Base-by-base conservation (phyloP, 2,113 vertebrate species). In the Ailurus styani region DNA sequence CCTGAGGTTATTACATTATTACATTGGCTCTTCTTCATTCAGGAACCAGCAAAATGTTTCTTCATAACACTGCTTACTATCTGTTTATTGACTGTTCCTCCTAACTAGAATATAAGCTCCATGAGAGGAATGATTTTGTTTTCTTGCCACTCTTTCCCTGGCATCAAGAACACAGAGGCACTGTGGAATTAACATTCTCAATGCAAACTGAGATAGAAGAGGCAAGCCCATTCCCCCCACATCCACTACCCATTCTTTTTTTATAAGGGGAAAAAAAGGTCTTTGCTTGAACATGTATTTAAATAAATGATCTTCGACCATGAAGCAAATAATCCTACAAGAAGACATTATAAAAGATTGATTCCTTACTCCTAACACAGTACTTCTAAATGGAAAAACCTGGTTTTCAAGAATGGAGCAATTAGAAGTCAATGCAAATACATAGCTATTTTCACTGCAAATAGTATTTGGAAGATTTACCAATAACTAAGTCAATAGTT, bases 351-450 rank as follows among this genome's bases (percentile, higher is more conserved):
- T 89, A 91, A 82, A 91, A 91, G 25, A 82, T 37, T 93, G 92
- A 96, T 78, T 96, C 54, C 84, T 96, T 81, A 78, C n/a, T 93
- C 18, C 21, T 84, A 91, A 95, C 83, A 96, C 6, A 89, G 66
- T 91, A 90, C 52, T 91, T 96, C 42, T 96, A 97, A 97, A 93
- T 91, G 62, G 73, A 84, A 92, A 96, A 72, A 81, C 8, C 21
- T 93, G 18, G 9, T 83, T 93, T 97, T 97, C 77, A 95, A 85
- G 55, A 93, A 92, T 57, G 37, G 40, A 85, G 94, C 64, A 95
- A 97, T 95, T 83, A 97, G 29, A 98, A 91, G 64, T 64, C 84
- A 93, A 57, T 96, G 54, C 75, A 98, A 97, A 97, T 34, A 57
- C 17, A 95, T 0, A 96, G 91, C 45, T 81, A 93, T 96, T 98